Percentiles rank a stretch among this genome's conserved stretches.
Conservation (phyloP, 2,113 vertebrate species). For the Carassius gibelio region DNA sequence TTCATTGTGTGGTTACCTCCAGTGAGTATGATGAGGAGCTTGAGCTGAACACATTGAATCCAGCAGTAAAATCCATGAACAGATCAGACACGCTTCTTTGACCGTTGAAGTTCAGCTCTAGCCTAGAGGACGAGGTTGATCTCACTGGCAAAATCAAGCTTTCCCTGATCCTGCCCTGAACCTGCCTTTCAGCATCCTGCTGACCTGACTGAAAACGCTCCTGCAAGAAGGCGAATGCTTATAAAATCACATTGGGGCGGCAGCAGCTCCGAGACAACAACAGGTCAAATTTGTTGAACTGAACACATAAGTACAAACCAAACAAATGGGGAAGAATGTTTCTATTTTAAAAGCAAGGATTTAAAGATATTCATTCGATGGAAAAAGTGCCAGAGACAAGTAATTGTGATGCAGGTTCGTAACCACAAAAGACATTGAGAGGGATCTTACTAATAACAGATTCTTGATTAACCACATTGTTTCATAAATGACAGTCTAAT, state of each 20-base stretch:
- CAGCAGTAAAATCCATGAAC: slow-evolving; percentile 1
- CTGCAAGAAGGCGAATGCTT: slow-evolving; percentile 50
- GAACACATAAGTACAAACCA: neutral
- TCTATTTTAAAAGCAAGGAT: neutral
- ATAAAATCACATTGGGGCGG: neutral
- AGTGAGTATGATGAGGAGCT: slow-evolving; percentile 35
- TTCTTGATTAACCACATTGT: neutral
- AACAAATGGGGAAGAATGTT: neutral
- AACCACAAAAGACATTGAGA: neutral
- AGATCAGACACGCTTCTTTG: slow-evolving; percentile 57
- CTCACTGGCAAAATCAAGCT: slow-evolving; percentile 53
- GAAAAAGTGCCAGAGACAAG: neutral
- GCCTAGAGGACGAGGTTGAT: slow-evolving; percentile 61
- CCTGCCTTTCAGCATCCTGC: slow-evolving; percentile 52
- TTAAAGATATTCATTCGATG: neutral
- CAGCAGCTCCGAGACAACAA: neutral
- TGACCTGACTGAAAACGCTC: slow-evolving; percentile 56
- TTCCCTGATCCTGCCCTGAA: slow-evolving; percentile 62
- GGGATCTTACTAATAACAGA: neutral
- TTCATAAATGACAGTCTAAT: neutral
- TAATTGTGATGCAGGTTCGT: neutral
- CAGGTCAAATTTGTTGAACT: neutral
- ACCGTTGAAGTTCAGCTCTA: slow-evolving; percentile 54
- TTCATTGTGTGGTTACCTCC: slow-evolving; percentile 47
- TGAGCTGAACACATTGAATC: slow-evolving; percentile 29